Evolutionary conservation across 1,140 invertebrate species (phyloP).

Genomic region (Zeugodacus cucurbitae): DNA sequence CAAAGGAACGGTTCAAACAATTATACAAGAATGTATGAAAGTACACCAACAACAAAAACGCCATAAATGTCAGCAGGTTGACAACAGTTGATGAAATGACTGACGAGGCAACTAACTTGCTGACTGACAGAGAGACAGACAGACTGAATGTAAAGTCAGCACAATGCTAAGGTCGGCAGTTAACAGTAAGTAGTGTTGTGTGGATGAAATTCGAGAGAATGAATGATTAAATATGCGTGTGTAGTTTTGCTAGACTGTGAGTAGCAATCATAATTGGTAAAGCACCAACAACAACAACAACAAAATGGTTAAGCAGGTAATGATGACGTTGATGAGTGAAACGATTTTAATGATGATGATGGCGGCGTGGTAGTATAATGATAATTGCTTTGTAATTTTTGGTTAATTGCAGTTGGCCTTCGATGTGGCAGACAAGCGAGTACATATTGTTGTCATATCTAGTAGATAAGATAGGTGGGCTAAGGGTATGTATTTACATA

Average conservation of each 20-base stretch:
- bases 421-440: too few species aligned
- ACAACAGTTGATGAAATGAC: not conserved
- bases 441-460: too few species aligned
- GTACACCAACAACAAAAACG: not conserved
- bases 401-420: not conserved
- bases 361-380: not conserved
- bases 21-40: too few species aligned
- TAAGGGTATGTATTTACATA: too few species aligned
- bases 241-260: not conserved
- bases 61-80: not conserved
- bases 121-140: not conserved
- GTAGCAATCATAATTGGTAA: not conserved
- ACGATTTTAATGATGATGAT: not conserved
- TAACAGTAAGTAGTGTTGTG: not conserved
- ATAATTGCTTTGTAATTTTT: conserved; percentile 22
- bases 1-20: too few species aligned
- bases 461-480: not conserved
- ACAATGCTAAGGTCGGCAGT: not conserved
- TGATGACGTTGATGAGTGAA: not conserved
- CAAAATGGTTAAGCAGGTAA: not conserved
- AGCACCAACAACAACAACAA: not conserved
- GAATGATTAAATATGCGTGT: not conserved
- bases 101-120: not conserved
- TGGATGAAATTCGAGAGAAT: not conserved
- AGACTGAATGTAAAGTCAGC: not conserved